Conservation (phyloP, 2,113 vertebrate species). For the Pituophis catenifer region DNA sequence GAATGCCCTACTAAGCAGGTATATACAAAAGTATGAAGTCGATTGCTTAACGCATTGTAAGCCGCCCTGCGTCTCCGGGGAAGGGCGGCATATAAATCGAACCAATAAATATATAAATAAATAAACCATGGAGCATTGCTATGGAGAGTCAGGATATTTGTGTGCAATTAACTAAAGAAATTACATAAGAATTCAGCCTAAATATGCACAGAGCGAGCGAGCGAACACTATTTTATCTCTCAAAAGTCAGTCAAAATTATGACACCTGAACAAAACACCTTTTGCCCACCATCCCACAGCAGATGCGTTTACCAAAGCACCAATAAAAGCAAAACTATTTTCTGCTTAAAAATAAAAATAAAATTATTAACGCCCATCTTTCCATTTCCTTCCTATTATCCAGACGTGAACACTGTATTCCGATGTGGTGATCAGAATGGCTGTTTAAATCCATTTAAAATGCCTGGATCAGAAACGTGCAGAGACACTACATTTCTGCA, state of each 20-base stretch:
- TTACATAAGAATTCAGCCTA: constrained; percentile 41
- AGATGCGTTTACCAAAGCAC: not conserved
- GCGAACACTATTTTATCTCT: not conserved
- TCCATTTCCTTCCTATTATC: not conserved
- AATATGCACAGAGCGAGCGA: not conserved
- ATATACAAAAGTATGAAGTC: no score
- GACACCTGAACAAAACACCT: not conserved
- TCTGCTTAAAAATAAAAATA: not conserved
- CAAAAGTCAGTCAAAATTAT: constrained; percentile 1
- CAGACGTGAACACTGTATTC: not conserved
- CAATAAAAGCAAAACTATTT: not conserved
- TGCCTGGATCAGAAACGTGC: not conserved
- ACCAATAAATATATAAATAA: no score
- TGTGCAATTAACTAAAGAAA: constrained; percentile 14
- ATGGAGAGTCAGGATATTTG: not conserved
- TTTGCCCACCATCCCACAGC: not conserved
- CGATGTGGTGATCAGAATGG: not conserved
- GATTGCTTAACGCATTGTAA: no score
- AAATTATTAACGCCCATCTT: not conserved
- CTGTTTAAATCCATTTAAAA: not conserved
- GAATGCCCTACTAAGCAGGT: no score
- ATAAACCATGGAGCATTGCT: not conserved
- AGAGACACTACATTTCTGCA: not conserved
- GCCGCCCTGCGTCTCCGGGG: no score
- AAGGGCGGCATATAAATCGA: no score